phyloP scores from a whole-genome alignment of 2,797 vertebrate species.

The Pangasius macronema region DNA sequence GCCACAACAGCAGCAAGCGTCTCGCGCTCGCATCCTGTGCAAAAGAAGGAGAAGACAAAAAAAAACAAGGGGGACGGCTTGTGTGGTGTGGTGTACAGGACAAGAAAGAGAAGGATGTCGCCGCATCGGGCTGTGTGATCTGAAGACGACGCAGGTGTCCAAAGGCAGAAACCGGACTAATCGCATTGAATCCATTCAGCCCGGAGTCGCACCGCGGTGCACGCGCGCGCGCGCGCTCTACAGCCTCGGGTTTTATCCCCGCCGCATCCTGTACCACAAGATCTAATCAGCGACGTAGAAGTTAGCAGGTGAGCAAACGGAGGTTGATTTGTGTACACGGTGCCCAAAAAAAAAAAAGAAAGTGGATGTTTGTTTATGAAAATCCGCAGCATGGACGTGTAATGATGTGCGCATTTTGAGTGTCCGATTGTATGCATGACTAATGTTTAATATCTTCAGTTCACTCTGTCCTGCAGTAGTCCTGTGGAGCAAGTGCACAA shows the following conservation, averaged over 20 bases:
- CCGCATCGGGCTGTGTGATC: slow-evolving; percentile 34
- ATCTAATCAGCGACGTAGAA: slow-evolving; percentile 10
- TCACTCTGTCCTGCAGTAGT: slow-evolving; percentile 27
- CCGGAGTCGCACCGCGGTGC: slow-evolving; percentile 5
- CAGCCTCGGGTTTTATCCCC: not conserved
- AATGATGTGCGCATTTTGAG: slow-evolving; percentile 4
- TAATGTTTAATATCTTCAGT: not conserved
- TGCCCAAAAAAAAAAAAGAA: not conserved
- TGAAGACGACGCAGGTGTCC: slow-evolving; percentile 48
- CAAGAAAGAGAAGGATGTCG: slow-evolving; percentile 43
- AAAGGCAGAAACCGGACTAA: slow-evolving; percentile 35
- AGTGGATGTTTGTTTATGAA: not conserved
- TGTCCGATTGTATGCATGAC: not conserved
- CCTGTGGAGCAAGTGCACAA: slow-evolving; percentile 26
- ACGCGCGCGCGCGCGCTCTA: not conserved
- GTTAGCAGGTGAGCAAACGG: slow-evolving; percentile 35
- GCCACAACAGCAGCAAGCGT: not conserved
- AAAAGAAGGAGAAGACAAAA: not conserved
- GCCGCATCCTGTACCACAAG: not conserved
- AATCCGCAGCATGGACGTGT: not conserved
- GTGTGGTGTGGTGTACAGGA: not conserved
- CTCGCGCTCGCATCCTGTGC: not conserved
- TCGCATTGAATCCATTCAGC: not conserved
- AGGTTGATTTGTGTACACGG: not conserved
- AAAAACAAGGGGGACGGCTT: not conserved